Evolutionary conservation across 2,113 vertebrate species (phyloP).

Genomic region (Callopanchax toddi): DNA sequence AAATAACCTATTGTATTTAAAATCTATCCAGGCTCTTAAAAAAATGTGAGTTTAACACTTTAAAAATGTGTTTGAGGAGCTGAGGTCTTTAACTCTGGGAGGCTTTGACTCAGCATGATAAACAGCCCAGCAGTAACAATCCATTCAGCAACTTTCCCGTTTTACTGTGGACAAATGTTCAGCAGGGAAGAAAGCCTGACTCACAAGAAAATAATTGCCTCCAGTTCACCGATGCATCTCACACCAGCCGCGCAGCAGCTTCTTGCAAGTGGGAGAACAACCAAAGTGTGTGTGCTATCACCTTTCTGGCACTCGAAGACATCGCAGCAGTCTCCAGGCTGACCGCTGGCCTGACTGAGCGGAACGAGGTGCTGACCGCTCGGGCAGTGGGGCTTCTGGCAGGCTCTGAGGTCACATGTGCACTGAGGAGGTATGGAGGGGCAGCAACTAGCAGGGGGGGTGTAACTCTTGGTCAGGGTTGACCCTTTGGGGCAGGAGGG

Average conservation of each 20-base stretch:
- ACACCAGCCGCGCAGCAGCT: constrained; percentile 37
- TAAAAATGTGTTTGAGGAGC: constrained; percentile 54
- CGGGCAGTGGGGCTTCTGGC: constrained; percentile 70
- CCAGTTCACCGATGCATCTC: constrained; percentile 37
- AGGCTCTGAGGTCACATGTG: constrained; percentile 75
- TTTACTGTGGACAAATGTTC: constrained; percentile 46
- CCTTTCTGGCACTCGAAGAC: constrained; percentile 80
- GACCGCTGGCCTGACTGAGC: constrained; percentile 71
- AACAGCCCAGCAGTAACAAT: constrained; percentile 48
- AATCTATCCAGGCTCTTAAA: constrained; percentile 14
- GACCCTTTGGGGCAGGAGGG: constrained; percentile 78
- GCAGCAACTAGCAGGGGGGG: constrained; percentile 77
- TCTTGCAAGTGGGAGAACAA: constrained; percentile 29
- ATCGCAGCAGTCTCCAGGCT: constrained; percentile 81
- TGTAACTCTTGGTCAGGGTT: constrained; percentile 74
- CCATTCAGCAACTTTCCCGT: constrained; percentile 51
- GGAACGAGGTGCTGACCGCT: constrained; percentile 61
- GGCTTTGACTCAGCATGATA: constrained; percentile 29
- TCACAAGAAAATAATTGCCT: constrained; percentile 50
- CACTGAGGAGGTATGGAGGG: constrained; percentile 72
- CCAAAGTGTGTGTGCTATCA: constrained; percentile 52
- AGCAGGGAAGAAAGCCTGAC: constrained; percentile 42
- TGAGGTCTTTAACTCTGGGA: constrained; percentile 9
- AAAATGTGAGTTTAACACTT: constrained; percentile 19
- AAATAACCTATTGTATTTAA: constrained; percentile 21